Percentiles rank a stretch among this genome's conserved stretches.
Conservation (phyloP, 2,888 invertebrate species). For the Nomada flava region DNA sequence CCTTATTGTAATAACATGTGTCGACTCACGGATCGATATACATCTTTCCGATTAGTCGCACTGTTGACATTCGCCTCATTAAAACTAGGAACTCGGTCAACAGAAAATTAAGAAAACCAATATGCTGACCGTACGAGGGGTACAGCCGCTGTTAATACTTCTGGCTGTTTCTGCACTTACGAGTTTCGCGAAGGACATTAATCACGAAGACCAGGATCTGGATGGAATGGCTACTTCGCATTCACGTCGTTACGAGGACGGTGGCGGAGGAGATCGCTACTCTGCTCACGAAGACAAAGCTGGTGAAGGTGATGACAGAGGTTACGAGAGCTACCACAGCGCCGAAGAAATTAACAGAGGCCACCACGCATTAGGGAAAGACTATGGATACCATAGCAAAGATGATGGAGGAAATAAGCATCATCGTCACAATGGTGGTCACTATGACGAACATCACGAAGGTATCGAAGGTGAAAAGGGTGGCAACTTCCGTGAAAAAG, state of each 20-base stretch:
- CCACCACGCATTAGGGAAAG: conserved; percentile 86
- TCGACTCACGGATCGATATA: neutral
- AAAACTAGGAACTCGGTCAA: conserved; percentile 8
- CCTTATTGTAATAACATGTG: neutral
- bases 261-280: conserved; percentile 43
- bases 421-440: conserved; percentile 88
- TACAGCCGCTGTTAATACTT: neutral
- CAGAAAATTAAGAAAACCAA: conserved; percentile 42
- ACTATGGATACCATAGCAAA: conserved; percentile 86
- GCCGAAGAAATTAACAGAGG: conserved; percentile 85
- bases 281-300: conserved; percentile 69
- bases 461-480: conserved; percentile 89
- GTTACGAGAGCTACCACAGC: conserved; percentile 84
- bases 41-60: conserved; percentile 2
- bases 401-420: conserved; percentile 87
- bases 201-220: conserved; percentile 64
- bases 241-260: conserved; percentile 62
- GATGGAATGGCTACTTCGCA: conserved; percentile 70
- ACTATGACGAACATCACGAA: conserved; percentile 88
- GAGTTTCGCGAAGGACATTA: conserved; percentile 11
- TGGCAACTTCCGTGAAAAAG: conserved; percentile 88
- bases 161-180: conserved; percentile 16
- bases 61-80: neutral
- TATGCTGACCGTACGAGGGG: conserved; percentile 47
- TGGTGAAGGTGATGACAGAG: conserved; percentile 85